Percentiles rank a stretch among this genome's conserved stretches.
These are phyloP conservation scores for Polydrusus tereticollis DNA, from an alignment of 2,888 invertebrate species.

Conservation along the genomic window DNA sequence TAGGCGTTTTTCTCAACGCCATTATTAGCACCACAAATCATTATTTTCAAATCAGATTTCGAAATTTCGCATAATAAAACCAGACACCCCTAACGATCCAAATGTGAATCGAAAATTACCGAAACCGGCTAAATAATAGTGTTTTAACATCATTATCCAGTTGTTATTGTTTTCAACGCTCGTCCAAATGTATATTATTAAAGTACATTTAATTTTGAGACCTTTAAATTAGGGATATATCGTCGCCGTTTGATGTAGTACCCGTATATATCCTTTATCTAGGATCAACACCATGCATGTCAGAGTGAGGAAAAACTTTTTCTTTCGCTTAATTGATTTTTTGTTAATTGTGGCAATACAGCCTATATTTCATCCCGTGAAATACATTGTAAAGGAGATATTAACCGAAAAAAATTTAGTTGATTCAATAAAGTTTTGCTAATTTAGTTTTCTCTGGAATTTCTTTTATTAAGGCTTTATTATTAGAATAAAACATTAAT, in stretches of 20 bases:
- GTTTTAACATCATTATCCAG: constrained; percentile 44
- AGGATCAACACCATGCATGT: no score
- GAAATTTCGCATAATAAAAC: constrained; percentile 37
- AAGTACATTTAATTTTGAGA: constrained; percentile 40
- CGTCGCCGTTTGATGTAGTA: not conserved
- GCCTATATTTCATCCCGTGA: no score
- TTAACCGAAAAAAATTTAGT: no score
- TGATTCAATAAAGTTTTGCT: no score
- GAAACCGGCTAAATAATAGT: constrained; percentile 43
- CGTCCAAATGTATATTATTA: constrained; percentile 40
- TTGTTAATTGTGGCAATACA: no score
- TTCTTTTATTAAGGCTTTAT: no score
- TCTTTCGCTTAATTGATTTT: no score
- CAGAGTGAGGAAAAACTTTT: no score
- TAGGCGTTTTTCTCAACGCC: not conserved
- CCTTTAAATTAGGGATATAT: not conserved
- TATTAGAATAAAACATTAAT: no score
- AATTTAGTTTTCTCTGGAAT: no score
- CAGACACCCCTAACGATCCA: constrained; percentile 45
- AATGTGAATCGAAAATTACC: constrained; percentile 41
- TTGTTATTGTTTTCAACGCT: constrained; percentile 47
- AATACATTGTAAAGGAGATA: no score
- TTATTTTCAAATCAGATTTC: constrained; percentile 45
- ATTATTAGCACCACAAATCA: constrained; percentile 30
- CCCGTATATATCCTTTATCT: no score